Base-by-base conservation (phyloP, 1,140 invertebrate genomes). In the Penaeus japonicus region DNA sequence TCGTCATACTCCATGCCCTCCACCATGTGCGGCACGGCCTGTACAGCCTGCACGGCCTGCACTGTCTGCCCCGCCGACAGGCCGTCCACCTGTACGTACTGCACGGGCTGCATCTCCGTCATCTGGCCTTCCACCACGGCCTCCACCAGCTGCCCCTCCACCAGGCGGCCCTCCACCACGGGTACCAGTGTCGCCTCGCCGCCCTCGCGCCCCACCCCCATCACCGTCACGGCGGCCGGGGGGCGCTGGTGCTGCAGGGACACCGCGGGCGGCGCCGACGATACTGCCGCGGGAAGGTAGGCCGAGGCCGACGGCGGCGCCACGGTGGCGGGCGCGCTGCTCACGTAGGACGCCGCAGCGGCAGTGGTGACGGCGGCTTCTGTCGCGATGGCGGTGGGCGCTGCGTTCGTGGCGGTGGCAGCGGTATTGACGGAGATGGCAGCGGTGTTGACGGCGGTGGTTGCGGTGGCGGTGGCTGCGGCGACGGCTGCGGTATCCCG, bases 81-180 rank as follows among this genome's bases (percentile, higher is more conserved):
- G 5, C 83, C 82, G 0, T 89, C 87, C 82, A 89, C 87, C 75
- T 89, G 87, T 7, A 89, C 87, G 15, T 84, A 89, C n/a, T 85
- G 87, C n/a, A 89, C 75, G 12, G 81, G 87, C 59, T 89, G 87
- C 73, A 89, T 65, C 57, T 84, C 87, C 10, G 73, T 80, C n/a
- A 84, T 75, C n/a, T 89, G 87, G 39, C 82, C 82, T 10, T 62
- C 87, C 22, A 89, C 87, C 75, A 70, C 87, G 59, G 82, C 59
- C 39, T 89, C 77, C 1, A 89, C 87, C 20, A 89, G 59, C 75
- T 84, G 75, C 22, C 87, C 82, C 30, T 85, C 82, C 47, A 89
- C 87, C 10, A 84, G n/a, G n/a, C n/a, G 57, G 57, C 87, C 82
- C 30, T 85, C 82, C 47, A 89, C 87, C 10, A 84, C 54, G 20